Conservation (phyloP, 2,888 invertebrate genomes). For the Dascillus cervinus region DNA sequence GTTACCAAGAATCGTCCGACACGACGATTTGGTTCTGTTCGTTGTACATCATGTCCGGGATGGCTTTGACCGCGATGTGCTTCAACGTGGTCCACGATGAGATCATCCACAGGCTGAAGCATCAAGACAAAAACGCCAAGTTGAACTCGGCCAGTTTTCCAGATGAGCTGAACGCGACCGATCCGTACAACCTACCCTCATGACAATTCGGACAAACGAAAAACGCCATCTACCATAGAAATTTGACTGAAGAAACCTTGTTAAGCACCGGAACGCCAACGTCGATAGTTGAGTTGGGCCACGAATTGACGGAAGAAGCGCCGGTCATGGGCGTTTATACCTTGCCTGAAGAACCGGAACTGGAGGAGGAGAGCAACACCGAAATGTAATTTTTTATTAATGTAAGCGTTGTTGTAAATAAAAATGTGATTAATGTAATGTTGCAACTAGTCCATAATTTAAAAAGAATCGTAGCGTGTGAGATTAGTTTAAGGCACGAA, state of each 20-base stretch:
- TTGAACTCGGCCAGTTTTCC: conserved; percentile 51
- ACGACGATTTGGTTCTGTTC: conserved; percentile 84
- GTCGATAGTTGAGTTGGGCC: conserved; percentile 29
- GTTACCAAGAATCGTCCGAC: conserved; percentile 51
- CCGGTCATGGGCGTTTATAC: conserved; percentile 48
- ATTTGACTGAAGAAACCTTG: conserved; percentile 52
- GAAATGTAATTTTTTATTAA: conserved; percentile 30
- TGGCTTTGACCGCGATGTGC: conserved; percentile 85
- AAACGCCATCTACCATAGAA: conserved; percentile 51
- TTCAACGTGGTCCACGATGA: conserved; percentile 86
- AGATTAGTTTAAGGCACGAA: too few species aligned
- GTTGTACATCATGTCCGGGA: conserved; percentile 76
- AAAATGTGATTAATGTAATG: too few species aligned
- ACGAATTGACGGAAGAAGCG: conserved; percentile 38
- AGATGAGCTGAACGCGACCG: conserved; percentile 55
- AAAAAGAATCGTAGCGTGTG: too few species aligned
- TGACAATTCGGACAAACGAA: conserved; percentile 61
- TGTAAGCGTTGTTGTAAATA: conserved; percentile 2
- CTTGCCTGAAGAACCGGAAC: conserved; percentile 49
- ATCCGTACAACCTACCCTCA: conserved; percentile 63
- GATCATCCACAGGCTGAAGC: conserved; percentile 68
- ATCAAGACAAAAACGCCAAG: conserved; percentile 57
- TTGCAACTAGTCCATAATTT: too few species aligned
- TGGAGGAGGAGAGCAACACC: conserved; percentile 44
- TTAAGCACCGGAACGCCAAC: conserved; percentile 48